These are phyloP conservation scores for Periophthalmus modestus DNA, from an alignment of 2,113 vertebrate species.

Conservation along the genomic window DNA sequence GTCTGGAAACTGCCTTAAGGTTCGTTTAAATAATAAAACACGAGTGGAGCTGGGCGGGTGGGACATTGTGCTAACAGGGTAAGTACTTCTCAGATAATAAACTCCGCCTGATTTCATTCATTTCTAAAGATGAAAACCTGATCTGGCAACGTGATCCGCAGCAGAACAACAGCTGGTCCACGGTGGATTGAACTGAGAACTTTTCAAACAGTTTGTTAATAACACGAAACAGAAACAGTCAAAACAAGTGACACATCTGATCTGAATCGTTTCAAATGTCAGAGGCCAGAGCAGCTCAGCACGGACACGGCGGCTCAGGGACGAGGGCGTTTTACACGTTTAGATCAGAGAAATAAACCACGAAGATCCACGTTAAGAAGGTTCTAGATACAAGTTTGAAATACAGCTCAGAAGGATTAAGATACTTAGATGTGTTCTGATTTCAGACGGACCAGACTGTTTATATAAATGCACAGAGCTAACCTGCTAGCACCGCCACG, in stretches of 20 bases:
- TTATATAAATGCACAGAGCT: too few species aligned
- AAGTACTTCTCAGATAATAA: not conserved
- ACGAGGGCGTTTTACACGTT: not conserved
- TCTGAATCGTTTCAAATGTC: not conserved
- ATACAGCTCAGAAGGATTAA: not conserved
- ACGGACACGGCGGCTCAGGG: not conserved
- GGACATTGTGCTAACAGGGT: not conserved
- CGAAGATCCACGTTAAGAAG: not conserved
- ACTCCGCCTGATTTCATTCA: not conserved
- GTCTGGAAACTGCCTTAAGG: too few species aligned
- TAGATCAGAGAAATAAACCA: not conserved
- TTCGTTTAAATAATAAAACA: too few species aligned
- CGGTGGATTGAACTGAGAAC: conserved; percentile 5
- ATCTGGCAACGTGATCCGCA: conserved; percentile 15
- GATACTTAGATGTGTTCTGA: not conserved
- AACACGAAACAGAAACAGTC: not conserved
- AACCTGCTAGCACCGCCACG: too few species aligned
- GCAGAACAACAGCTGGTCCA: conserved; percentile 6
- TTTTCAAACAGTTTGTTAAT: conserved; percentile 13
- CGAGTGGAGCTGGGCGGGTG: not conserved
- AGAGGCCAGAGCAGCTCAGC: not conserved
- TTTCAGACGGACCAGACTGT: too few species aligned
- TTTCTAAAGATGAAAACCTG: not conserved
- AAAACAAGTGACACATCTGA: not conserved
- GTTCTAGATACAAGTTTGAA: not conserved